phyloP scores from a whole-genome alignment of 2,888 invertebrate species.

The Timema podura region DNA sequence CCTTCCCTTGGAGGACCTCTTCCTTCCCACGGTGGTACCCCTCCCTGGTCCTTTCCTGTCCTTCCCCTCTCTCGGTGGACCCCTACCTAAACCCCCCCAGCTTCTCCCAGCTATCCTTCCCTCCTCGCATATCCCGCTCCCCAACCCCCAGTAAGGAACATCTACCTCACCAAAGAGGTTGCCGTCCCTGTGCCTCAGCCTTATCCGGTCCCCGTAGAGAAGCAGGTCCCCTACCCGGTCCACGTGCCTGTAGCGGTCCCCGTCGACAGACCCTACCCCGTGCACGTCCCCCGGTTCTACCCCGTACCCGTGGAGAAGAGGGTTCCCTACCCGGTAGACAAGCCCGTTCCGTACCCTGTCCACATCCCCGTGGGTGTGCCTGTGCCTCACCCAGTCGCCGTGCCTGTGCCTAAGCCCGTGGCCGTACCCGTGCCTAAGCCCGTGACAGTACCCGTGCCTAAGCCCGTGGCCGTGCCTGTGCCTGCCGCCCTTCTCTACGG shows the following conservation, averaged over 20 bases:
- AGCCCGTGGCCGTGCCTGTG: conserved; percentile 15
- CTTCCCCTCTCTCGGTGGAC: no score
- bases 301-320: conserved; percentile 36
- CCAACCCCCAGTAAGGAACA: no score
- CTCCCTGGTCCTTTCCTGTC: no score
- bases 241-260: conserved; percentile 49
- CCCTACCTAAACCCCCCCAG: no score
- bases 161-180: conserved; percentile 29
- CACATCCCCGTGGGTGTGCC: conserved; percentile 50
- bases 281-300: conserved; percentile 55
- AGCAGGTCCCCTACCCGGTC: conserved; percentile 40
- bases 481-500: background rate
- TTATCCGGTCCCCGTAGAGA: conserved; percentile 41
- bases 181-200: conserved; percentile 40
- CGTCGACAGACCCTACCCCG: conserved; percentile 44
- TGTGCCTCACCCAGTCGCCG: conserved; percentile 2
- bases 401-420: no score
- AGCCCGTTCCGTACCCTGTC: conserved; percentile 26
- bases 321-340: conserved; percentile 47
- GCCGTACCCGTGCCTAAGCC: conserved; percentile 39
- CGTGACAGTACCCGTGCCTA: conserved; percentile 15
- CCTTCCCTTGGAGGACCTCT: no score
- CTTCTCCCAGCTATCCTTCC: no score
- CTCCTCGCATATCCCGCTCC: no score
- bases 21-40: no score